Evolutionary conservation across 2,797 vertebrate genomes (phyloP).

Genomic region (Carduelis carduelis): DNA sequence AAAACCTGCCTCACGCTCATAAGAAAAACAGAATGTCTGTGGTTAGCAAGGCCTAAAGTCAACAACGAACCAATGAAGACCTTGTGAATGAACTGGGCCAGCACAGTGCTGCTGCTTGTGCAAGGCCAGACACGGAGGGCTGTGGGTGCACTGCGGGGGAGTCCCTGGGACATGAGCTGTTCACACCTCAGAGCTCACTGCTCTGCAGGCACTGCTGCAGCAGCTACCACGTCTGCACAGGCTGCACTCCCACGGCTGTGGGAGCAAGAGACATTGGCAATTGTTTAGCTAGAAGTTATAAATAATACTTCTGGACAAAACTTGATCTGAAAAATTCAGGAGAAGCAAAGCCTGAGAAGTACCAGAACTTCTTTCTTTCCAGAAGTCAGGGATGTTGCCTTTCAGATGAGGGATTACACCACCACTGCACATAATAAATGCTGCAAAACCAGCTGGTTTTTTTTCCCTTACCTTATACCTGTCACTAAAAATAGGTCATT

Average conservation of each 20-base stretch:
- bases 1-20: neutral
- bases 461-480: neutral
- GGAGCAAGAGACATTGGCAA: neutral
- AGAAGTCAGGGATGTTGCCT: neutral
- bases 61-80: neutral
- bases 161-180: neutral
- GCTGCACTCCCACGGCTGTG: neutral
- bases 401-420: neutral
- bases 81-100: neutral
- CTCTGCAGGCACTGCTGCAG: neutral
- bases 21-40: neutral
- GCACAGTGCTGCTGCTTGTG: fast-evolving
- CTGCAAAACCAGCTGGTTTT: neutral
- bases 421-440: neutral
- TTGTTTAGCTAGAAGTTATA: neutral
- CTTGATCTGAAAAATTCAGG: neutral
- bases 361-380: neutral
- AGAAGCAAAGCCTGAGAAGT: neutral
- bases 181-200: neutral
- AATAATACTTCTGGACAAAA: neutral
- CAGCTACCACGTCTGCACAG: neutral
- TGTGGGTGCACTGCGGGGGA: fast-evolving
- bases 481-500: neutral
- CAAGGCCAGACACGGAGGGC: neutral
- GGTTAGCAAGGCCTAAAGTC: neutral